Percentiles rank a stretch among this genome's conserved stretches.
Evolutionary conservation across 2,113 vertebrate species (phyloP).

Genomic region (Candoia aspera): DNA sequence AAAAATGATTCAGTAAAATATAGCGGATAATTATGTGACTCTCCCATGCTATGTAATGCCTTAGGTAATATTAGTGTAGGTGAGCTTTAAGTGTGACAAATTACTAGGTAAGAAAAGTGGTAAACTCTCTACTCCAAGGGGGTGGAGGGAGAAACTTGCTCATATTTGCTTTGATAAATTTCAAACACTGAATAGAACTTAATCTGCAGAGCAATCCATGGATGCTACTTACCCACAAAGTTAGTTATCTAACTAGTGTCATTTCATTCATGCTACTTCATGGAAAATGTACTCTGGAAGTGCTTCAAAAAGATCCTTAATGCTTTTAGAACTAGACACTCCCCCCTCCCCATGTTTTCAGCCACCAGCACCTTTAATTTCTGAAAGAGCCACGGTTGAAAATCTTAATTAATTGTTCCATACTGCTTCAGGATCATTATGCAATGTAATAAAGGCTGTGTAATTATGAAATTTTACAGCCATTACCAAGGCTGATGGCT

Average conservation of each 20-base stretch:
- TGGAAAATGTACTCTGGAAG: slow-evolving; percentile 56
- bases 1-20: slow-evolving; percentile 57
- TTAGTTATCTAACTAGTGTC: slow-evolving; percentile 45
- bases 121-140: slow-evolving; percentile 10
- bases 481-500: slow-evolving; percentile 99
- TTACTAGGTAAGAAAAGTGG: slow-evolving; percentile 33
- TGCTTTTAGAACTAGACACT: slow-evolving; percentile 90
- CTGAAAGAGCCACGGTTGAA: slow-evolving; percentile 98
- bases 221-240: slow-evolving; percentile 46
- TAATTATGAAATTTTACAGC: slow-evolving; percentile 99
- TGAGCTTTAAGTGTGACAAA: slow-evolving; percentile 72
- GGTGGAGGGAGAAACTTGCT: slow-evolving; percentile 32
- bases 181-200: slow-evolving; percentile 57
- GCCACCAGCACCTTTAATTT: slow-evolving; percentile 95
- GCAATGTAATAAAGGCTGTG: slow-evolving; percentile 99
- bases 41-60: slow-evolving; percentile 56
- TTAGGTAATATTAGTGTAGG: slow-evolving; percentile 70
- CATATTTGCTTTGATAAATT: slow-evolving; percentile 38
- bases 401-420: slow-evolving; percentile 99
- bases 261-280: slow-evolving; percentile 21
- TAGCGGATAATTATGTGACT: slow-evolving; percentile 59
- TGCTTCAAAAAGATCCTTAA: slow-evolving; percentile 82
- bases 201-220: slow-evolving; percentile 56
- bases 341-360: slow-evolving; percentile 85
- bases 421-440: slow-evolving; percentile 99